These are phyloP conservation scores for Adoxophyes honmai DNA, from an alignment of 1,140 invertebrate species.

Conservation along the genomic window DNA sequence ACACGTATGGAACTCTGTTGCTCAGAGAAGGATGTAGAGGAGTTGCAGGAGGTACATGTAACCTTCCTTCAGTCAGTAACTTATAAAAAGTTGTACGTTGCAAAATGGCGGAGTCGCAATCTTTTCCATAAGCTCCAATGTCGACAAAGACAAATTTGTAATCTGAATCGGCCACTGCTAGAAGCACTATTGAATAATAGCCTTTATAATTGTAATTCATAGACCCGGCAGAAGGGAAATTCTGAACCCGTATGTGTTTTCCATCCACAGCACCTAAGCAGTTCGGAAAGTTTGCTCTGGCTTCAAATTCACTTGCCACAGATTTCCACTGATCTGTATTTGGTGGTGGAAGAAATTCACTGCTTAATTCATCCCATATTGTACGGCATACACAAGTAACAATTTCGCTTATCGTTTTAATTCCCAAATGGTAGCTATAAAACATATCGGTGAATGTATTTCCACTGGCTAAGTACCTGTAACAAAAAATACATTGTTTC, in stretches of 20 bases:
- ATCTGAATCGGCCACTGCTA: conserved; percentile 1
- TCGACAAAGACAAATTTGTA: conserved; percentile 16
- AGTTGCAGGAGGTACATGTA: no score
- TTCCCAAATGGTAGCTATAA: background rate
- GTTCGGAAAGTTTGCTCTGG: background rate
- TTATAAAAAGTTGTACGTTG: background rate
- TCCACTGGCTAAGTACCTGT: background rate
- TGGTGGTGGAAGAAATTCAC: background rate
- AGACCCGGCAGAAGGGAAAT: no score
- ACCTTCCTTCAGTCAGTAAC: background rate
- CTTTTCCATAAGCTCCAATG: conserved; percentile 15
- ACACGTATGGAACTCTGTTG: no score
- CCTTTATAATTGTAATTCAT: background rate
- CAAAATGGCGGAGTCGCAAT: conserved; percentile 15
- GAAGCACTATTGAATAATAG: background rate
- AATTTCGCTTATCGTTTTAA: background rate
- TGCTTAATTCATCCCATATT: background rate
- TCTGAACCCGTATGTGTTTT: background rate
- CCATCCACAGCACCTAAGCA: background rate
- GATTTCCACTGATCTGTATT: background rate
- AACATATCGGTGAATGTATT: background rate
- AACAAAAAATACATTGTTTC: no score
- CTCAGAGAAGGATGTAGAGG: no score
- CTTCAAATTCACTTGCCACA: background rate
- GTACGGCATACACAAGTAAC: background rate